Conservation (phyloP, 1,140 invertebrate species). For the Solen grandis region DNA sequence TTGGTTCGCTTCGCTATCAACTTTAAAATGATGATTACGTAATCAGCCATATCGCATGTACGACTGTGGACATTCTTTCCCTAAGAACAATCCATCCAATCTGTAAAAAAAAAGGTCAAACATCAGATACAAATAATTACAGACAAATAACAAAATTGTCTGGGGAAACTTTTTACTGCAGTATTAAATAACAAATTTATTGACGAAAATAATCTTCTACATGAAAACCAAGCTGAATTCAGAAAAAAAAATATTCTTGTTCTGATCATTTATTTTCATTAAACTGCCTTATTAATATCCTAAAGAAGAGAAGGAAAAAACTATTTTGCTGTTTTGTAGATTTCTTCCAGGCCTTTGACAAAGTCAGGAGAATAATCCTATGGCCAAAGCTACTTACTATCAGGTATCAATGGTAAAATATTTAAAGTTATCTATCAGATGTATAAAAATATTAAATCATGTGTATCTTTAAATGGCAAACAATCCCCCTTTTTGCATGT, state of each 20-base stretch:
- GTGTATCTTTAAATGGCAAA: conserved; percentile 13
- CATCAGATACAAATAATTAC: conserved; percentile 31
- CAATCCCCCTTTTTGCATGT: conserved; percentile 2
- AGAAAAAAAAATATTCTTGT: conserved; percentile 8
- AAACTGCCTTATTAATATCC: neutral
- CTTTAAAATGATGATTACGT: no score
- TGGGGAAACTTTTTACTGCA: conserved; percentile 57
- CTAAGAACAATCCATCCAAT: conserved; percentile 51
- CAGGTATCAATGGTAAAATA: conserved; percentile 12
- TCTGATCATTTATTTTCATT: conserved; percentile 44
- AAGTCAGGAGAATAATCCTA: conserved; percentile 3
- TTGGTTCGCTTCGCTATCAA: no score
- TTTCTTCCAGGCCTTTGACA: conserved; percentile 28
- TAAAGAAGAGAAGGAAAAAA: conserved; percentile 9
- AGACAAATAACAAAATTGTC: conserved; percentile 51
- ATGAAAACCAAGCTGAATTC: no score
- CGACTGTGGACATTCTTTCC: no score
- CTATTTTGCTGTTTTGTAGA: conserved; percentile 11
- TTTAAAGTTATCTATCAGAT: conserved; percentile 19
- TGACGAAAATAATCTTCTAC: no score
- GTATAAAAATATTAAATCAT: conserved; percentile 35
- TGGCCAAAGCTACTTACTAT: conserved; percentile 26
- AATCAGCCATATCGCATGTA: no score
- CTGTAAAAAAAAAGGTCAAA: conserved; percentile 53
- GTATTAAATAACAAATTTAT: conserved; percentile 49